Conservation (phyloP, 2,113 vertebrate genomes). For the Tetrax tetrax region DNA sequence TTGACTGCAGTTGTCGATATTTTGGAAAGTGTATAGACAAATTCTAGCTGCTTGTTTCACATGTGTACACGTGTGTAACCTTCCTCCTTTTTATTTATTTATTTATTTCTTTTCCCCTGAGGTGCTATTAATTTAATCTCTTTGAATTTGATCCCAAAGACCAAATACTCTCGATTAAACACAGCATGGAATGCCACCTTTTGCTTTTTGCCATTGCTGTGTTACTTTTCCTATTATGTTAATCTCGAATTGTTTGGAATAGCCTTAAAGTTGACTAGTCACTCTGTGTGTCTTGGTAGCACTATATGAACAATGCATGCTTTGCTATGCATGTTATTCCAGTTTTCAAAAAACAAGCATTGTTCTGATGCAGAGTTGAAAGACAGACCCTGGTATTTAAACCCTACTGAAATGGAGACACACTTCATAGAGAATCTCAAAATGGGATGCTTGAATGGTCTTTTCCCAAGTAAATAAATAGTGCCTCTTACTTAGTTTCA, state of each 20-base stretch:
- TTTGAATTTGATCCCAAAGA: neutral
- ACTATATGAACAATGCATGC: neutral
- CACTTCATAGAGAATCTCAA: neutral
- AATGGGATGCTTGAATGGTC: neutral
- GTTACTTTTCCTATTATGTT: neutral
- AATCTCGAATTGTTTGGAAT: neutral
- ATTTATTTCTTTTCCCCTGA: neutral
- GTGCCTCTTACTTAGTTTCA: neutral
- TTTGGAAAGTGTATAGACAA: neutral
- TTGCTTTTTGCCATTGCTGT: neutral
- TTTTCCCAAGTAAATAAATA: constrained; percentile 32
- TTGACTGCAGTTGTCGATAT: neutral
- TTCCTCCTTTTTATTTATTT: neutral
- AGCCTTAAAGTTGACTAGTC: neutral
- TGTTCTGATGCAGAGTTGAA: neutral
- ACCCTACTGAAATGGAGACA: neutral
- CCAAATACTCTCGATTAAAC: neutral
- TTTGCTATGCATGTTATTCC: neutral
- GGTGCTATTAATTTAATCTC: neutral
- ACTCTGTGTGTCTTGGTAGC: neutral
- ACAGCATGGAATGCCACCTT: neutral
- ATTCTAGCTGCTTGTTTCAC: neutral
- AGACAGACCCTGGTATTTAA: neutral
- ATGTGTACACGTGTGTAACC: neutral
- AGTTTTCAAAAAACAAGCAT: neutral